Conservation (phyloP, 2,797 vertebrate genomes). For the Cephalopachus bancanus region DNA sequence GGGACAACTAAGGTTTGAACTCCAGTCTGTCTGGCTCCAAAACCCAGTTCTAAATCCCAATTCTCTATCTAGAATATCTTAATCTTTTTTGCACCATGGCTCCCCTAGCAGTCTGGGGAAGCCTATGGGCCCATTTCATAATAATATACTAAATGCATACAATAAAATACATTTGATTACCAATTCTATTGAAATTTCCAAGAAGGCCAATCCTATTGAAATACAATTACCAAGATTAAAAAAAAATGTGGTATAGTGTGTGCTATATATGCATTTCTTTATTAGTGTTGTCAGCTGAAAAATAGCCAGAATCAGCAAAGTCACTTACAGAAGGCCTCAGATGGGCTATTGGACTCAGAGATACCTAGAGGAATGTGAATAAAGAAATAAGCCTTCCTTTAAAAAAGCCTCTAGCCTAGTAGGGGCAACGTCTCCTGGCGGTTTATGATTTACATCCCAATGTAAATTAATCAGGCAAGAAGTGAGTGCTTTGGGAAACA, state of each 20-base stretch:
- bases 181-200: neutral
- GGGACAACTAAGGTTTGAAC: neutral
- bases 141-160: neutral
- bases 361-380: neutral
- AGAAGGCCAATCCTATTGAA: neutral
- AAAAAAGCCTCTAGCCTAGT: neutral
- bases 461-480: neutral
- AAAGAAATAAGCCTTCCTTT: neutral
- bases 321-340: neutral
- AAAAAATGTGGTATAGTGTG: neutral
- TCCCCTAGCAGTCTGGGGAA: neutral
- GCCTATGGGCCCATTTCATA: neutral
- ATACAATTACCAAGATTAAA: neutral
- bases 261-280: neutral
- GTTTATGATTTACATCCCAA: neutral
- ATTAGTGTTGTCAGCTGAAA: neutral
- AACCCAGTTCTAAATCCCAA: neutral
- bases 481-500: neutral
- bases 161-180: neutral
- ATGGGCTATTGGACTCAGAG: neutral
- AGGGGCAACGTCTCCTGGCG: neutral
- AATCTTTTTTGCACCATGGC: neutral
- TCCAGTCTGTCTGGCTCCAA: neutral
- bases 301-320: neutral
- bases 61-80: neutral